Evolutionary conservation across 2,113 vertebrate genomes (phyloP).

Genomic region (Grantiella picta): DNA sequence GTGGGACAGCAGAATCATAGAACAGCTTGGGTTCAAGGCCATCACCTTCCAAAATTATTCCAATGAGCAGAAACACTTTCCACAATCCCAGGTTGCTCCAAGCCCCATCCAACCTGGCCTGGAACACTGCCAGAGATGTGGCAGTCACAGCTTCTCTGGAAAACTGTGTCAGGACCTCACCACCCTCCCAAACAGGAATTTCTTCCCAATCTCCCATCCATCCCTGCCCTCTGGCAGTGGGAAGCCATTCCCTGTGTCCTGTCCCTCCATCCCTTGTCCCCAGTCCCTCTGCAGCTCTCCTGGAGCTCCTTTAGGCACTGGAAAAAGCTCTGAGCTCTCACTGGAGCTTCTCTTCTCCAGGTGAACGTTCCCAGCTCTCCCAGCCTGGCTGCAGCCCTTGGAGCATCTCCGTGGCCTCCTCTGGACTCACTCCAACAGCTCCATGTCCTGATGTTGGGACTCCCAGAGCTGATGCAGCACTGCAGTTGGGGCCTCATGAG

Average conservation of each 20-base stretch:
- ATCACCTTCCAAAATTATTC: neutral
- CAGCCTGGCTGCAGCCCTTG: neutral
- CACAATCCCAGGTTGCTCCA: fast-evolving
- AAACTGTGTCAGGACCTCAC: fast-evolving
- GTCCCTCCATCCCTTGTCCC: neutral
- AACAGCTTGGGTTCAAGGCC: neutral
- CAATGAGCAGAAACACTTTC: neutral
- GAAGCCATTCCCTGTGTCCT: neutral
- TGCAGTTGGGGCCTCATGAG: neutral
- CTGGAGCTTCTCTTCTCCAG: neutral
- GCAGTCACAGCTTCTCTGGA: neutral
- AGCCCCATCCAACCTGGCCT: fast-evolving
- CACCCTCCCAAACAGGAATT: fast-evolving
- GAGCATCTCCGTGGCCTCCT: fast-evolving
- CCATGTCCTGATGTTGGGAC: neutral
- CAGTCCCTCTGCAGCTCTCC: neutral
- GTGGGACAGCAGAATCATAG: fast-evolving
- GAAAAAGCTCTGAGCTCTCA: fast-evolving
- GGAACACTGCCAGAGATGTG: neutral
- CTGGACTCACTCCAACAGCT: neutral
- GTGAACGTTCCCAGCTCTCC: fast-evolving
- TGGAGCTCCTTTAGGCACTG: neutral
- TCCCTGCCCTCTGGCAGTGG: fast-evolving
- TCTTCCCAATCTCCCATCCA: neutral
- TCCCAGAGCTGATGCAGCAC: neutral